Conservation (phyloP, 2,888 invertebrate species). For the Drosophila pegasa region DNA sequence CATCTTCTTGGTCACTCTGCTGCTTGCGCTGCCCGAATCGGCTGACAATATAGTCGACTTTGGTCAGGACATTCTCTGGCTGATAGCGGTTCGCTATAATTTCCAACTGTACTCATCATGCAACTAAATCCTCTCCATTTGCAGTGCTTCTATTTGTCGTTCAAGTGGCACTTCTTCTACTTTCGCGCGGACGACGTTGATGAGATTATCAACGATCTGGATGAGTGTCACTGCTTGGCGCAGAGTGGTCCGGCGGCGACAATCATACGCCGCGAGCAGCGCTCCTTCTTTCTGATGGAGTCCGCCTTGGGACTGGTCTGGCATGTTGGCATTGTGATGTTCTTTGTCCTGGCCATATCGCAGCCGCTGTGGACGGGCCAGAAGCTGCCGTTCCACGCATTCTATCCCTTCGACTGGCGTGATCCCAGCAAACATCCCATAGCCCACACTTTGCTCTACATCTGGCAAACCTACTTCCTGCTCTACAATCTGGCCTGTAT, state of each 20-base stretch:
- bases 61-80: slow-evolving; percentile 44
- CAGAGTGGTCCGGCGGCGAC: neutral
- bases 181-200: slow-evolving; percentile 36
- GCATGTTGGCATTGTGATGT: slow-evolving; percentile 4
- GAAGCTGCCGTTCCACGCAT: slow-evolving; percentile 41
- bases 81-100: slow-evolving; percentile 20
- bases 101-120: neutral
- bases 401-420: slow-evolving; percentile 42
- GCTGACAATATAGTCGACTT: slow-evolving; percentile 18
- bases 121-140: accelerated
- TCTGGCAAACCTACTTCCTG: slow-evolving; percentile 14
- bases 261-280: slow-evolving; percentile 28
- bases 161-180: slow-evolving; percentile 25
- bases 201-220: slow-evolving; percentile 32
- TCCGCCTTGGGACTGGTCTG: slow-evolving; percentile 11
- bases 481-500: slow-evolving; percentile 21
- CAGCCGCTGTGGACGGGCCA: slow-evolving; percentile 45
- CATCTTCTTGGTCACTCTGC: neutral
- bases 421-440: slow-evolving; percentile 36
- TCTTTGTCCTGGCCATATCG: slow-evolving; percentile 11
- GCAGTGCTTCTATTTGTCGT: slow-evolving; percentile 35
- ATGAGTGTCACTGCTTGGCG: slow-evolving; percentile 16
- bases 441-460: slow-evolving; percentile 16
- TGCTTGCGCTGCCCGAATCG: slow-evolving; percentile 24
- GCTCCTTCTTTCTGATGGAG: slow-evolving; percentile 19